These are phyloP conservation scores for Cassiopea xamachana DNA, from an alignment of 30 jellyfish, hydroid and myxozoan species.

Conservation along the genomic window DNA sequence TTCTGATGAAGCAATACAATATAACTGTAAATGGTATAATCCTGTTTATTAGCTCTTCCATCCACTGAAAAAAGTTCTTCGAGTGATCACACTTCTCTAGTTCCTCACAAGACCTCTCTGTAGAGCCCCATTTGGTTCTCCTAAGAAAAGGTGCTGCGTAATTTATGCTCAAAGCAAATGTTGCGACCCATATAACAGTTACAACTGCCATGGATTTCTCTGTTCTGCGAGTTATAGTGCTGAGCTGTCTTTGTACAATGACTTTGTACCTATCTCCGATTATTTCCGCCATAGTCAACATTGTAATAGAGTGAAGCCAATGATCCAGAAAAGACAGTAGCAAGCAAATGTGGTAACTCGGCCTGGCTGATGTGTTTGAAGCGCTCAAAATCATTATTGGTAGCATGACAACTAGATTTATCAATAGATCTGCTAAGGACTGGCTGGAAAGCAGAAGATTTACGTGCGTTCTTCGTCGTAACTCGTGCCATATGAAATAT, in stretches of 20 bases:
- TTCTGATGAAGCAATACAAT: slow-evolving; percentile 29
- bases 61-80: slow-evolving; percentile 8
- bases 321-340: slow-evolving; percentile 28
- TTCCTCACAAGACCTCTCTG: background rate
- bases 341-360: slow-evolving; percentile 22
- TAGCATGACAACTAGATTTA: slow-evolving; percentile 36
- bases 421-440: slow-evolving; percentile 27
- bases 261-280: slow-evolving; percentile 52
- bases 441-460: slow-evolving; percentile 43
- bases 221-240: slow-evolving; percentile 37
- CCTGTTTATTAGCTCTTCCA: slow-evolving; percentile 28
- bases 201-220: slow-evolving; percentile 32
- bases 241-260: slow-evolving; percentile 23
- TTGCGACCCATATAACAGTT: slow-evolving; percentile 49
- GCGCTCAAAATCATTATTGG: slow-evolving; percentile 32
- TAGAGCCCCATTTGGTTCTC: background rate
- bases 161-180: slow-evolving; percentile 19
- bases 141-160: slow-evolving; percentile 13
- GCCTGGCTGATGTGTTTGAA: slow-evolving; percentile 6
- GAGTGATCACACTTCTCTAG: background rate
- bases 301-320: slow-evolving; percentile 61
- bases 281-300: slow-evolving; percentile 63
- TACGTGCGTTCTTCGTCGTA: slow-evolving; percentile 56
- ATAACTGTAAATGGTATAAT: slow-evolving; percentile 13
- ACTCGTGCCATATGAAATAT: slow-evolving; percentile 39